These are phyloP conservation scores for Euclidia mi DNA, from an alignment of 2,888 invertebrate genomes.

Conservation along the genomic window DNA sequence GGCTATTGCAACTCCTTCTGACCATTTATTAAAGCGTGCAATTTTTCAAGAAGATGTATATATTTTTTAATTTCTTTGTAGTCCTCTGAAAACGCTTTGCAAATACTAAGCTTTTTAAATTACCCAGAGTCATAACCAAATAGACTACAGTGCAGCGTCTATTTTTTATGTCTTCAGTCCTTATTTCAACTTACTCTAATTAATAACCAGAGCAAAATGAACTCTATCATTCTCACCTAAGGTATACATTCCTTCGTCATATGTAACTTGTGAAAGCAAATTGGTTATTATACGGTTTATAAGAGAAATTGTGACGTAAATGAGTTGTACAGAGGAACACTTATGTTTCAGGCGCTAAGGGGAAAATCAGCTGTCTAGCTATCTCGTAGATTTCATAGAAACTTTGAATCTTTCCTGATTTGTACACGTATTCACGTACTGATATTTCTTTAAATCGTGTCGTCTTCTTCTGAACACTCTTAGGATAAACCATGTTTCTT, in stretches of 20 bases:
- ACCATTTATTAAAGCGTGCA: no score
- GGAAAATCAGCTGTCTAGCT: conserved; percentile 8
- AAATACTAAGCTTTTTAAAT: background rate
- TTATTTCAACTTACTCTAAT: accelerated
- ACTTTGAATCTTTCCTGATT: no score
- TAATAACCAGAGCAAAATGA: no score
- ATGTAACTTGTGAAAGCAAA: conserved; percentile 14
- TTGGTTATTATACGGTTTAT: conserved; percentile 29
- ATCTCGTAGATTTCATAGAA: no score
- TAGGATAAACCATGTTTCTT: no score
- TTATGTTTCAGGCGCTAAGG: conserved; percentile 20
- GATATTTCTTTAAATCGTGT: no score
- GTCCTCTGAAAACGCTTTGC: background rate
- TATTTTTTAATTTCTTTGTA: no score
- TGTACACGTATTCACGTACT: no score
- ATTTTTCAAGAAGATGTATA: no score
- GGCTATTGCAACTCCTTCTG: no score
- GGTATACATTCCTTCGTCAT: conserved; percentile 1
- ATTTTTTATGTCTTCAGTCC: background rate
- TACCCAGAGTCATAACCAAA: conserved; percentile 9
- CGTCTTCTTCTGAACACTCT: no score
- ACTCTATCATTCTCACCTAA: background rate
- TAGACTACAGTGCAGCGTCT: background rate
- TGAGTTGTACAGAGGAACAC: conserved; percentile 23
- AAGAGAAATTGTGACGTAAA: conserved; percentile 20